phyloP scores from a whole-genome alignment of 2,888 invertebrate genomes.

The Melipona bicolor region DNA sequence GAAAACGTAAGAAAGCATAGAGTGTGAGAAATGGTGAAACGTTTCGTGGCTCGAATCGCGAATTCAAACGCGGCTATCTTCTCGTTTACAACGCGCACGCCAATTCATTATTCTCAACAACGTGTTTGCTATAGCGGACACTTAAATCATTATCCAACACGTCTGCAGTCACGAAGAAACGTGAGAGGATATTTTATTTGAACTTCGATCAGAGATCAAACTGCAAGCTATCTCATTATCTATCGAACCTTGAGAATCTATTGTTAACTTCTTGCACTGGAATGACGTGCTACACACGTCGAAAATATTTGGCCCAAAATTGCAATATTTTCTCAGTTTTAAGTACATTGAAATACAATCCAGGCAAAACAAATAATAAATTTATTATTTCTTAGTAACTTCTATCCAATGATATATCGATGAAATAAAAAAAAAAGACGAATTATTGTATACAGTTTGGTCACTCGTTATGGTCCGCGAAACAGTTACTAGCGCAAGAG shows the following conservation, averaged over 20 bases:
- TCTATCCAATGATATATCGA: too few relatives aligned
- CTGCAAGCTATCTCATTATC: conserved; percentile 19
- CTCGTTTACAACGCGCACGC: conserved; percentile 49
- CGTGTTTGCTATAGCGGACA: conserved; percentile 23
- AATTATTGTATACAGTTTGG: too few relatives aligned
- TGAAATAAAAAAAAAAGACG: too few relatives aligned
- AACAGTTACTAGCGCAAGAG: too few relatives aligned
- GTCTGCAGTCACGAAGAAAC: conserved; percentile 17
- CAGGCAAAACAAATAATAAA: too few relatives aligned
- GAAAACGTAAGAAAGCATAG: conserved; percentile 27
- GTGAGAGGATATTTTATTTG: conserved; percentile 41
- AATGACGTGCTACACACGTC: too few relatives aligned
- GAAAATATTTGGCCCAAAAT: too few relatives aligned
- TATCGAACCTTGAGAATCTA: conserved; percentile 11
- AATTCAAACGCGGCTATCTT: conserved; percentile 57
- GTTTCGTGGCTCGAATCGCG: conserved; percentile 21
- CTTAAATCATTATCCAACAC: conserved; percentile 60
- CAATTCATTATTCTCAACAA: conserved; percentile 45
- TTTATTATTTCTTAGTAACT: too few relatives aligned
- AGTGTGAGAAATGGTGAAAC: conserved; percentile 34
- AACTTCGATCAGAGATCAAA: conserved; percentile 1
- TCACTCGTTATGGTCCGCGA: too few relatives aligned
- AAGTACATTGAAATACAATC: too few relatives aligned
- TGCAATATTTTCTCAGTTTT: too few relatives aligned
- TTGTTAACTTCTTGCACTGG: background rate